These are phyloP conservation scores for Sesamia inferens DNA, from an alignment of 2,888 invertebrate species.

Conservation along the genomic window DNA sequence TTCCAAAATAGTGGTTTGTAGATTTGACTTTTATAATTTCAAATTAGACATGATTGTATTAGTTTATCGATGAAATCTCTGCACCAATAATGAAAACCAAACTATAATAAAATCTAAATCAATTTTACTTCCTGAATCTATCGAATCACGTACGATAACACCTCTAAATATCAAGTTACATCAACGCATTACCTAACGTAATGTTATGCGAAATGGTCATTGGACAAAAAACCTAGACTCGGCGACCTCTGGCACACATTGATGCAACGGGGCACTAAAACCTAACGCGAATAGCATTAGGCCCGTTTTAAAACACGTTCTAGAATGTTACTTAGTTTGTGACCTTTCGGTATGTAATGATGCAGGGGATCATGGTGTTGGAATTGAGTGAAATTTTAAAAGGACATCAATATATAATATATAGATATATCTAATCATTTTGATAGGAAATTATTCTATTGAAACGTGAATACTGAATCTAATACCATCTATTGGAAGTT, in stretches of 20 bases:
- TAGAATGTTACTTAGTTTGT: conserved; percentile 61
- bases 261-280: conserved; percentile 64
- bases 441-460: not conserved
- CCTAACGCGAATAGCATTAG: conserved; percentile 57
- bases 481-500: not conserved
- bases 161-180: conserved; percentile 61
- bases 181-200: conserved; percentile 59
- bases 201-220: conserved; percentile 72
- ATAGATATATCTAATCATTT: too few species aligned
- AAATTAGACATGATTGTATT: not conserved
- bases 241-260: conserved; percentile 68
- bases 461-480: not conserved
- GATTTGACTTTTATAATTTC: not conserved
- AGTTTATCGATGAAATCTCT: not conserved
- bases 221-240: conserved; percentile 71
- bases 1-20: not conserved
- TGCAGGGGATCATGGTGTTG: conserved; percentile 49
- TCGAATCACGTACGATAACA: conserved; percentile 38
- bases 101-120: conserved; percentile 36
- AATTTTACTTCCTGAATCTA: conserved; percentile 39
- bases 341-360: conserved; percentile 60
- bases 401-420: not conserved
- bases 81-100: too few species aligned
- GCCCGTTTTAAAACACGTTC: conserved; percentile 65
- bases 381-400: conserved; percentile 59